A percentile compares a stretch with the other conserved stretches of the same genome.
Evolutionary conservation across 2,113 vertebrate species (phyloP).

Genomic region (Delphinus delphis): DNA sequence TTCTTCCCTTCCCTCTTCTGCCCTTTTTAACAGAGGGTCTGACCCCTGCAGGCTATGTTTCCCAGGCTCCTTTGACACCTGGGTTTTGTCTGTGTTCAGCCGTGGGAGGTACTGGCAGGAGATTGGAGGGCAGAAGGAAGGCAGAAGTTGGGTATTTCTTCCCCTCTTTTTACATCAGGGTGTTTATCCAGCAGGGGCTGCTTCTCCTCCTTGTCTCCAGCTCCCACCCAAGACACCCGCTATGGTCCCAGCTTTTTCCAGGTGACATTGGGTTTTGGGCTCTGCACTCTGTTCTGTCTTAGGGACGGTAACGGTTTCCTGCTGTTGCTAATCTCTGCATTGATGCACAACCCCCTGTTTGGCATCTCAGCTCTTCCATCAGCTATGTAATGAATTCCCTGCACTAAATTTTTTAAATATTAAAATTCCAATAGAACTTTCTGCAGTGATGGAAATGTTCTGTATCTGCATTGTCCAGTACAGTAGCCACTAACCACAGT

Average conservation of each 20-base stretch:
- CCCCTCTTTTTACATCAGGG: not conserved
- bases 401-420: constrained; percentile 5
- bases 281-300: not conserved
- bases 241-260: not conserved
- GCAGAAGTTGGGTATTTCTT: not conserved
- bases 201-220: not conserved
- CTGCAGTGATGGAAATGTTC: not conserved
- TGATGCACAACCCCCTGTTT: not conserved
- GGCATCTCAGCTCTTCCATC: not conserved
- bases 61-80: not conserved
- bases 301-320: not conserved
- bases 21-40: not conserved
- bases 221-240: not conserved
- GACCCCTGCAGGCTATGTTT: not conserved
- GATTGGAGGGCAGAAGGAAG: not conserved
- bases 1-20: not conserved
- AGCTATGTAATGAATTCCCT: not conserved
- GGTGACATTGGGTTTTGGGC: not conserved
- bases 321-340: not conserved
- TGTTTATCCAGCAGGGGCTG: not conserved
- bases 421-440: not conserved
- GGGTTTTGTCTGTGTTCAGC: not conserved
- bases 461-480: not conserved
- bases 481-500: not conserved
- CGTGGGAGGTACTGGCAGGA: not conserved